phyloP scores from a whole-genome alignment of 2,888 invertebrate species.

The Hyposoter didymator region DNA sequence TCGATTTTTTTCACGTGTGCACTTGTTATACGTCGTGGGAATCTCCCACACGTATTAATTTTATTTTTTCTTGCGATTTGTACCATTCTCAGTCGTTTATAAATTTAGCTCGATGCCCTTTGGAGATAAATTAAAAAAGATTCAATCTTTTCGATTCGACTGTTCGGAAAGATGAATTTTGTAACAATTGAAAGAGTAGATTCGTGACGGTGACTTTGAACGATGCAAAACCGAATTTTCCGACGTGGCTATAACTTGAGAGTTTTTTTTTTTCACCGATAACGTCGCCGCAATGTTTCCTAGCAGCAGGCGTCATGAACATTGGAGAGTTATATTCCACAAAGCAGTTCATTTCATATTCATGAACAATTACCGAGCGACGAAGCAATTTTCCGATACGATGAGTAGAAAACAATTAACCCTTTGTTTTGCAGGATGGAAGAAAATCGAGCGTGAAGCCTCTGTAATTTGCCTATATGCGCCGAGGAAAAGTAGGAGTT shows the following conservation, averaged over 20 bases:
- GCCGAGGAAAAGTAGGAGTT: neutral
- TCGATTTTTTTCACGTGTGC: slow-evolving; percentile 20
- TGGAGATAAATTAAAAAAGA: neutral
- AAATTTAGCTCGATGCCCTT: neutral
- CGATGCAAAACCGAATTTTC: neutral
- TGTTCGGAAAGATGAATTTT: neutral
- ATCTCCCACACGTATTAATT: neutral
- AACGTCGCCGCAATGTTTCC: too few species aligned
- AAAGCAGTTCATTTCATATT: neutral
- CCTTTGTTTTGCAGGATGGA: neutral
- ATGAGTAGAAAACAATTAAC: neutral
- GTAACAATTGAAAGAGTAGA: neutral
- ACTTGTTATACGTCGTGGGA: neutral
- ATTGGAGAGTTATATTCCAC: neutral
- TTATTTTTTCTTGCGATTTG: neutral
- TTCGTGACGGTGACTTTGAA: neutral
- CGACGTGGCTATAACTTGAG: neutral
- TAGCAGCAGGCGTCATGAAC: neutral
- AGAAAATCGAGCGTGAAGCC: neutral
- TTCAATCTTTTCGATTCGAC: too few species aligned
- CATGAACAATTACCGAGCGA: neutral
- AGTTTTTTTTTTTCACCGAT: neutral
- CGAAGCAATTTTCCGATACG: neutral
- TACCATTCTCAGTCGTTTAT: neutral
- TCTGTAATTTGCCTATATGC: neutral